phyloP scores from a whole-genome alignment of 2,797 vertebrate genomes.

The Cyclura pinguis region DNA sequence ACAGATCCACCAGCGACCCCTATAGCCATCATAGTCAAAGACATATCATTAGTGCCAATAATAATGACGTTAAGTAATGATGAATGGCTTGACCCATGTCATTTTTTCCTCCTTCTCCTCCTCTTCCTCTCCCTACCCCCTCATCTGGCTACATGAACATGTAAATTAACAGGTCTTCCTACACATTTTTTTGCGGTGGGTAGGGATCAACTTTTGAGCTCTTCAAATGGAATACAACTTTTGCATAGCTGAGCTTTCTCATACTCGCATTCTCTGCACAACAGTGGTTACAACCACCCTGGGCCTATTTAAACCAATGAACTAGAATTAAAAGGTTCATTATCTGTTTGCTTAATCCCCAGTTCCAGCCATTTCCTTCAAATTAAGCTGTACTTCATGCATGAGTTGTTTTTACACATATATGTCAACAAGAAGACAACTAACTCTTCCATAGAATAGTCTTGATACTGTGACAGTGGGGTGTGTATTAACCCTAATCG shows the following conservation, averaged over 20 bases:
- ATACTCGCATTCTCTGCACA: constrained; percentile 8
- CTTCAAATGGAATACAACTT: constrained; percentile 6
- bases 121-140: too few species aligned
- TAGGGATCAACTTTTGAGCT: neutral
- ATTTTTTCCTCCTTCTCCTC: neutral
- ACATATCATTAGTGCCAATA: neutral
- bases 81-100: neutral
- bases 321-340: constrained; percentile 31
- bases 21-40: neutral
- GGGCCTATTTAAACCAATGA: constrained; percentile 37
- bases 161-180: neutral
- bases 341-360: constrained; percentile 27
- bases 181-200: too few species aligned
- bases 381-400: constrained; percentile 20
- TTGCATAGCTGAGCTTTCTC: neutral
- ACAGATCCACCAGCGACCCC: neutral
- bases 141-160: neutral
- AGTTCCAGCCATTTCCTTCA: constrained; percentile 34
- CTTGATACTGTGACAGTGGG: neutral
- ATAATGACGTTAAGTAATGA: neutral
- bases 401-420: constrained; percentile 30
- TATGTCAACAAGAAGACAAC: constrained; percentile 5
- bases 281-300: constrained; percentile 6
- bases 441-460: constrained; percentile 7
- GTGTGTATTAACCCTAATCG: neutral